A percentile compares a stretch with the other conserved stretches of the same genome.
phyloP scores from a whole-genome alignment of 2,888 invertebrate genomes.

The Aporophyla lueneburgensis region DNA sequence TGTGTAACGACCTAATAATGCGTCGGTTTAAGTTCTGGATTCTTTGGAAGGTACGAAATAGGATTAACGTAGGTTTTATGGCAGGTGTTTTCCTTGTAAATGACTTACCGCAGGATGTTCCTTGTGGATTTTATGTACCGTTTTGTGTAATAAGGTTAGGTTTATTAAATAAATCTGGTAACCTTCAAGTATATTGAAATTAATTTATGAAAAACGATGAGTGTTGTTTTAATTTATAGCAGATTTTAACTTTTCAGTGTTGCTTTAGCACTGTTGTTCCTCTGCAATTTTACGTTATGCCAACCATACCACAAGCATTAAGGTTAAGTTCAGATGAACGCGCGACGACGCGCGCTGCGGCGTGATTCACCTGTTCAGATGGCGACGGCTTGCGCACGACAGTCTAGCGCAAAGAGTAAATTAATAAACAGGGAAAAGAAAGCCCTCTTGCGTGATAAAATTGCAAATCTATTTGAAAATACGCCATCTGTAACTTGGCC shows the following conservation, averaged over 20 bases:
- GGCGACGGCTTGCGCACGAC: too few species aligned
- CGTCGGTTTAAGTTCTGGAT: constrained; percentile 52
- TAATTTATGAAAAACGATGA: neutral
- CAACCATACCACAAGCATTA: too few species aligned
- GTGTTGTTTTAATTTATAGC: neutral
- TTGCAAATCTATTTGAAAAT: too few species aligned
- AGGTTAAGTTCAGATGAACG: too few species aligned
- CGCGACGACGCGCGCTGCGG: too few species aligned
- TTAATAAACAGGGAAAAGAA: too few species aligned
- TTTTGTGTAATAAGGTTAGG: neutral
- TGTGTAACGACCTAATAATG: constrained; percentile 68
- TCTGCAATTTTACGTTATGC: too few species aligned
- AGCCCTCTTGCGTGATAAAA: too few species aligned
- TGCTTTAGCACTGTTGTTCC: too few species aligned
- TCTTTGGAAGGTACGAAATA: constrained; percentile 29
- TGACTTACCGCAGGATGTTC: constrained; percentile 19
- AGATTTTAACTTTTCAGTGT: neutral
- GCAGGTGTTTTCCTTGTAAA: constrained; percentile 23
- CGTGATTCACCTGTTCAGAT: too few species aligned
- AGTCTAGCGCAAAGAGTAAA: too few species aligned
- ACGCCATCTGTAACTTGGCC: too few species aligned
- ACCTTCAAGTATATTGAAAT: neutral
- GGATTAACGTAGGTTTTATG: constrained; percentile 50
- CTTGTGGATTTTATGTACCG: neutral
- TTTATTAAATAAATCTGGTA: constrained; percentile 11